These are phyloP conservation scores for Brachyalestes nurse DNA, from an alignment of 2,797 vertebrate species.

Conservation along the genomic window DNA sequence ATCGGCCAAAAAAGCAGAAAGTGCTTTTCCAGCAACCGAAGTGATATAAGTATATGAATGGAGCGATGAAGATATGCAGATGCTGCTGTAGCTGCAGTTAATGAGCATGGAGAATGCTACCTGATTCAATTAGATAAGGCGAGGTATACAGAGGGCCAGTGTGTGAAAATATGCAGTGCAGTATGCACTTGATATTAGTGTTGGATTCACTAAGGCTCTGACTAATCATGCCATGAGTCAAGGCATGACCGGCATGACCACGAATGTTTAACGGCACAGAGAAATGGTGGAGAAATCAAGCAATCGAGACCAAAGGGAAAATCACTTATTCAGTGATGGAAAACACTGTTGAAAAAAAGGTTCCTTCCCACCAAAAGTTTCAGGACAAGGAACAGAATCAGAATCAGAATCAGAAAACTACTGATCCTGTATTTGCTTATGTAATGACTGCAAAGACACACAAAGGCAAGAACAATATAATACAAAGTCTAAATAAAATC, in stretches of 20 bases:
- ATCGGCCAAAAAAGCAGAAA: too few species aligned
- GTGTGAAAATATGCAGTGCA: neutral
- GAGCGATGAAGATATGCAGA: neutral
- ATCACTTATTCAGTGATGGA: too few species aligned
- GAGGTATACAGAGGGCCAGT: neutral
- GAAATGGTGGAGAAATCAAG: neutral
- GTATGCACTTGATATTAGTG: neutral
- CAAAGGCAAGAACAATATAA: too few species aligned
- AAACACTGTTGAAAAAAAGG: too few species aligned
- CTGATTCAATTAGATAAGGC: neutral
- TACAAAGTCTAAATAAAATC: too few species aligned
- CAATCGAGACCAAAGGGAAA: too few species aligned
- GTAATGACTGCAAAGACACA: too few species aligned
- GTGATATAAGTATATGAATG: neutral
- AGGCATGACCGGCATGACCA: neutral
- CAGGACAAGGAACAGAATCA: too few species aligned
- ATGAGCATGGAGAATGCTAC: neutral
- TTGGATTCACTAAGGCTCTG: neutral
- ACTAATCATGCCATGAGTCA: neutral
- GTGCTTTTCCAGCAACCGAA: neutral
- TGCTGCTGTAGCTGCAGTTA: neutral
- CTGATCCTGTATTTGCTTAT: too few species aligned
- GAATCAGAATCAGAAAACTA: too few species aligned
- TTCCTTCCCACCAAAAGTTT: too few species aligned
- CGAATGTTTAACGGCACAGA: neutral